These are phyloP conservation scores for Semicossyphus pulcher DNA, from an alignment of 2,113 vertebrate species.

Conservation along the genomic window DNA sequence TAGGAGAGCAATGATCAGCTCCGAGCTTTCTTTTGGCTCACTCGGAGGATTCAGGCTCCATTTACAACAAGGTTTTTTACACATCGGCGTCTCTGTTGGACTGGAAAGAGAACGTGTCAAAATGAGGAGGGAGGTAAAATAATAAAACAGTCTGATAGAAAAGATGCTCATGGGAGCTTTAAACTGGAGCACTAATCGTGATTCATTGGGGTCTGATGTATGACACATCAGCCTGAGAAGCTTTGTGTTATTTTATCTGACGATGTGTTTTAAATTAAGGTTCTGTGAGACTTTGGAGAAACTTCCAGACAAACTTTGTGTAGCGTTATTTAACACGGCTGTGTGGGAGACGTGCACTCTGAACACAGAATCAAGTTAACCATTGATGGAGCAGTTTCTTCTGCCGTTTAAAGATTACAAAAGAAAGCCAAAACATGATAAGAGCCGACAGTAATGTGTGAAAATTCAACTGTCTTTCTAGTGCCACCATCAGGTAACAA, in stretches of 20 bases:
- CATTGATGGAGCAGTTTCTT: no score
- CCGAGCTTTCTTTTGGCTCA: conserved; percentile 31
- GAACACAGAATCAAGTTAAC: no score
- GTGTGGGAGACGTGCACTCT: no score
- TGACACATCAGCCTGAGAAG: conserved; percentile 22
- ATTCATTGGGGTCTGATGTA: conserved; percentile 43
- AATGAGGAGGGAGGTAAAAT: conserved; percentile 44
- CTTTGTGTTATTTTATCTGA: conserved; percentile 8
- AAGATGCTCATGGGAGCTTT: conserved; percentile 39
- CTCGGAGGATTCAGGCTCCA: background rate
- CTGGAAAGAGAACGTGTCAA: conserved; percentile 36
- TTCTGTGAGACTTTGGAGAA: no score
- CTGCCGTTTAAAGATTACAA: no score
- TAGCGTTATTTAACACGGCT: no score
- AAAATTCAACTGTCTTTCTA: no score
- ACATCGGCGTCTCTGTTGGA: conserved; percentile 18
- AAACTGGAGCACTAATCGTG: conserved; percentile 36
- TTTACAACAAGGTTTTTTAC: conserved; percentile 39
- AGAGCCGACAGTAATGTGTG: no score
- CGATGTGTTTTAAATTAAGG: background rate
- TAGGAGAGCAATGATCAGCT: conserved; percentile 15
- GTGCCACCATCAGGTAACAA: no score
- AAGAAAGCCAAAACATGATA: no score
- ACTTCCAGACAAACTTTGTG: background rate
- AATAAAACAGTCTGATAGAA: conserved; percentile 46